Percentiles rank a stretch among this genome's conserved stretches.
Conservation (phyloP, 2,888 invertebrate genomes). For the Xestia ashworthii region DNA sequence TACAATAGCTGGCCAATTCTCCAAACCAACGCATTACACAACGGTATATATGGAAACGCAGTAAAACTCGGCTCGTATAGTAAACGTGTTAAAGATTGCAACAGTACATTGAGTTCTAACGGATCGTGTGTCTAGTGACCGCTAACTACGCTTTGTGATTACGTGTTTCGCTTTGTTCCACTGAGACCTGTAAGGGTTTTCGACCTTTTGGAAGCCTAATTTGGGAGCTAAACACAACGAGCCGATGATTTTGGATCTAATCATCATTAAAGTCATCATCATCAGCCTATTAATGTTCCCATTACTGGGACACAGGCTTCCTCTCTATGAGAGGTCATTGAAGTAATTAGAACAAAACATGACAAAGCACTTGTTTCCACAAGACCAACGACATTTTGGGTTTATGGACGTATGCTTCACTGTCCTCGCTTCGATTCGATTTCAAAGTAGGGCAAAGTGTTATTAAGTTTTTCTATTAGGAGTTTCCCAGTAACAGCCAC, state of each 20-base stretch:
- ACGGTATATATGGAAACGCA: conserved; percentile 20
- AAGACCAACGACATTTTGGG: no score
- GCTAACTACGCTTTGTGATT: conserved; percentile 49
- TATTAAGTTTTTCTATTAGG: no score
- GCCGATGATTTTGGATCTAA: no score
- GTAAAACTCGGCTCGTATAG: conserved; percentile 17
- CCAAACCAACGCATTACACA: conserved; percentile 18
- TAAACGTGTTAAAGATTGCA: conserved; percentile 52
- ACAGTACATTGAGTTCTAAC: conserved; percentile 55
- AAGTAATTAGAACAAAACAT: background rate
- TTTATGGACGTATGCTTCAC: no score
- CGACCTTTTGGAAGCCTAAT: background rate
- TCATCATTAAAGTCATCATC: no score
- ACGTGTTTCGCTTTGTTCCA: conserved; percentile 27
- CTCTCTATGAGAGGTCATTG: no score
- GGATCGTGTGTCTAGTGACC: conserved; percentile 50
- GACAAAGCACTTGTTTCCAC: background rate
- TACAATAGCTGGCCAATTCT: conserved; percentile 14
- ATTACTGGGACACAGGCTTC: no score
- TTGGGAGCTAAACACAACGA: background rate
- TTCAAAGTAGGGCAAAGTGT: no score
- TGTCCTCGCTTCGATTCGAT: no score
- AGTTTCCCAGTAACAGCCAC: no score
- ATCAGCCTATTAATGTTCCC: no score
- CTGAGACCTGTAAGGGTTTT: background rate